phyloP scores from a whole-genome alignment of 2,113 vertebrate genomes.

The Mesocricetus auratus region DNA sequence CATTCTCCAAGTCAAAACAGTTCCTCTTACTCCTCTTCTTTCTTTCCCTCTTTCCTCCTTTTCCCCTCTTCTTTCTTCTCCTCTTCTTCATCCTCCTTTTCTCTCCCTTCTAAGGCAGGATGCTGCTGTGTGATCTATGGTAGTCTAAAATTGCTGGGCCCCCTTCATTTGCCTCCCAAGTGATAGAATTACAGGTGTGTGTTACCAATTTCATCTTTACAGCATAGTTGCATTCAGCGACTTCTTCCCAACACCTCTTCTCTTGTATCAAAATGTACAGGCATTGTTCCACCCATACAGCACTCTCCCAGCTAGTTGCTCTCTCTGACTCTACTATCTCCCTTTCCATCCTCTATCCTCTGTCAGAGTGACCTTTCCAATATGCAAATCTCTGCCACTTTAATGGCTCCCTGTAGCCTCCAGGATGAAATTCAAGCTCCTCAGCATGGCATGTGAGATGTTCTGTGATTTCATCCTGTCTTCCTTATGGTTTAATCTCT shows the following conservation, averaged over 20 bases:
- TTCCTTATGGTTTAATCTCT: not conserved
- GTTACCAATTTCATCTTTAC: not conserved
- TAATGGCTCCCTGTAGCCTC: conserved; percentile 70
- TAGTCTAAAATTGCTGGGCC: not conserved
- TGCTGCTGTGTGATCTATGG: not conserved
- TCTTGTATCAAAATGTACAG: not conserved
- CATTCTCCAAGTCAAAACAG: not conserved
- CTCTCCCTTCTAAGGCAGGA: not conserved
- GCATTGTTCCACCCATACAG: not conserved
- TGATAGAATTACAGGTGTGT: not conserved
- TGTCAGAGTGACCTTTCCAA: conserved; percentile 81
- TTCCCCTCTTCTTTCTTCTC: not conserved
- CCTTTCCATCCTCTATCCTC: conserved; percentile 19
- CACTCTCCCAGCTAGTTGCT: not conserved
- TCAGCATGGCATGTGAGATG: not conserved
- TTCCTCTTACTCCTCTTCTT: not conserved
- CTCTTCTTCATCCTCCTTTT: not conserved
- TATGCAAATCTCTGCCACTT: conserved; percentile 70
- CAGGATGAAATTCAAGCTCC: conserved; percentile 73
- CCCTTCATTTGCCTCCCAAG: not conserved
- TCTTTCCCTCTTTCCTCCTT: not conserved
- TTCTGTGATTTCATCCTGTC: not conserved
- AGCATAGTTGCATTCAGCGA: no score
- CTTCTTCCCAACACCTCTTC: not conserved
- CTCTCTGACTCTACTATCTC: not conserved